Conservation (phyloP, 2,113 vertebrate genomes). For the Eulemur rufifrons region DNA sequence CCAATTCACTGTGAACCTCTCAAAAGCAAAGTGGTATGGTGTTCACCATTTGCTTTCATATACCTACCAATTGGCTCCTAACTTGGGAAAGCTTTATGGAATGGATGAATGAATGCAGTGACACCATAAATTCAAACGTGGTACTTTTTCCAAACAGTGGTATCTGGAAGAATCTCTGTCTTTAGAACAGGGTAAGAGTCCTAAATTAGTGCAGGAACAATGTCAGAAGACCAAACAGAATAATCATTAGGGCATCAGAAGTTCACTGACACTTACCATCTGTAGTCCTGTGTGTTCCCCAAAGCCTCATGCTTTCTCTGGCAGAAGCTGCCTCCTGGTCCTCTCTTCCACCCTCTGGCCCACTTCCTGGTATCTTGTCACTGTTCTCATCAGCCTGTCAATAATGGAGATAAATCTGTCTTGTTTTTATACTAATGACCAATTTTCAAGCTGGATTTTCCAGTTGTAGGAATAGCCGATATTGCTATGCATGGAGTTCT, state of each 20-base stretch:
- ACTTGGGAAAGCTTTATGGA: not conserved
- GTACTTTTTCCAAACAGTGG: not conserved
- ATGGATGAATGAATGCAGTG: not conserved
- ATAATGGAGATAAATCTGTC: not conserved
- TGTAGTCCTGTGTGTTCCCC: not conserved
- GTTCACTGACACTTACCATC: not conserved
- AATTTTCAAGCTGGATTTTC: not conserved
- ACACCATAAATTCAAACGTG: not conserved
- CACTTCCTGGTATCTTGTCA: not conserved
- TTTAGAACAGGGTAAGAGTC: not conserved
- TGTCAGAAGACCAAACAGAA: not conserved
- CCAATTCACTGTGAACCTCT: not conserved
- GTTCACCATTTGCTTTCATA: not conserved
- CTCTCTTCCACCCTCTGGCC: not conserved
- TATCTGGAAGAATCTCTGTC: not conserved
- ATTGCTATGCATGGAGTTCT: not conserved
- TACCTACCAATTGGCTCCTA: not conserved
- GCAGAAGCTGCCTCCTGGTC: not conserved
- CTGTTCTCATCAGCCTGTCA: not conserved
- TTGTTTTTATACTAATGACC: not conserved
- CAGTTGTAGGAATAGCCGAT: not conserved
- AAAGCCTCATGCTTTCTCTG: not conserved
- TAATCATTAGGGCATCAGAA: not conserved
- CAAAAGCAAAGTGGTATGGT: not conserved
- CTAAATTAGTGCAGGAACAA: not conserved